Percentiles rank a stretch among this genome's conserved stretches.
Conservation (phyloP, 2,797 vertebrate genomes). For the Oreochromis mossambicus region DNA sequence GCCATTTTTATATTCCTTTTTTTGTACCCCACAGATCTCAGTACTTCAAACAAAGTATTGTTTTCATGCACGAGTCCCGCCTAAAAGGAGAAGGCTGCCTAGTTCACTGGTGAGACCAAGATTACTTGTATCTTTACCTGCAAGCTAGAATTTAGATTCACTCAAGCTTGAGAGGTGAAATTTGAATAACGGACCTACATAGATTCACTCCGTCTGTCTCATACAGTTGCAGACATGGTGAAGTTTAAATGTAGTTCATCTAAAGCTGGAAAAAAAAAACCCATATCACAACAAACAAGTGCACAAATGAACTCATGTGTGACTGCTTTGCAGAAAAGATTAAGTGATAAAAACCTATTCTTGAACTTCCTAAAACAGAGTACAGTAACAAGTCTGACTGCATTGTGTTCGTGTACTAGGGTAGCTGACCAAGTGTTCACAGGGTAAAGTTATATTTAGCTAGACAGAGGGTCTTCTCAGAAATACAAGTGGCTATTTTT, state of each 20-base stretch:
- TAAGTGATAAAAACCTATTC: slow-evolving; percentile 58
- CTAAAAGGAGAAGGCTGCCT: slow-evolving; percentile 89
- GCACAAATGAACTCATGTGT: slow-evolving; percentile 31
- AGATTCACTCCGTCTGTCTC: not conserved
- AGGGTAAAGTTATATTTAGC: slow-evolving; percentile 47
- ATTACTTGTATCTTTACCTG: not conserved
- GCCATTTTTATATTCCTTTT: not conserved
- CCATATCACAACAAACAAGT: not conserved
- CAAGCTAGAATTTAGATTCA: not conserved
- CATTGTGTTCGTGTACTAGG: slow-evolving; percentile 1
- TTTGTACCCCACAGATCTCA: slow-evolving; percentile 78
- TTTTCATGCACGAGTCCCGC: slow-evolving; percentile 91
- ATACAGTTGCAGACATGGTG: not conserved
- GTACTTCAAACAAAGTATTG: slow-evolving; percentile 93
- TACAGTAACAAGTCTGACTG: slow-evolving; percentile 39
- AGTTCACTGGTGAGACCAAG: slow-evolving; percentile 87
- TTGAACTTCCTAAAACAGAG: slow-evolving; percentile 71
- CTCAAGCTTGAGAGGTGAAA: not conserved
- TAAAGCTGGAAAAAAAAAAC: not conserved
- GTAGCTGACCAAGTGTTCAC: slow-evolving; percentile 20
- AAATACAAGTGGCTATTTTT: slow-evolving; percentile 39
- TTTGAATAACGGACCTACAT: not conserved
- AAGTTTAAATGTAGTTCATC: not conserved
- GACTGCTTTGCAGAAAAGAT: slow-evolving; percentile 45
- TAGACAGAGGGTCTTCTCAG: slow-evolving; percentile 41